Base-by-base conservation (phyloP, 2,888 invertebrate species). In the Eulithis prunata region DNA sequence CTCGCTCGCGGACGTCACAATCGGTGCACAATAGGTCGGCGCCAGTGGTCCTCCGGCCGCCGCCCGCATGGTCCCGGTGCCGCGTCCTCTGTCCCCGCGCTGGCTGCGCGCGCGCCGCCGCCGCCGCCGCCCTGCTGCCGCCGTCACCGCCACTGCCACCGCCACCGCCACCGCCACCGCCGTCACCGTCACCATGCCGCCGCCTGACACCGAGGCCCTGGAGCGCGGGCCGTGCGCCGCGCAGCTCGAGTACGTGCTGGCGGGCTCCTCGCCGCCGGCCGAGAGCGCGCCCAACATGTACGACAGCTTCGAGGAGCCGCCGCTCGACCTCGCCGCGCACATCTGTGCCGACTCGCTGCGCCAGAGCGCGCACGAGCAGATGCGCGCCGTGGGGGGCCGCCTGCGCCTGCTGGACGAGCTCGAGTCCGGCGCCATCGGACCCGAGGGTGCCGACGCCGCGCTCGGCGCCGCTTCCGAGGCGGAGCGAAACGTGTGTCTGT, bases 231-330 rank as follows among this genome's bases (percentile, higher is more conserved):
- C 96, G 69, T 94, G 95, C 77, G 90, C 87, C 86, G 95, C 94
- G 54, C 95, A 95, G 87, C 95, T 95, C 85, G 95, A 96, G 86
- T 96, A 96, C 86, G 96, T 96, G 94, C 96, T 96, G 84, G 96
- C 96, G 77, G 96, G 96, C 64, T 96, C 96, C 47, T 96, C 96
- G 14, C 96, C 96, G 8, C 96, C 96, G 41, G 95, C 96, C 66
- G 97, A 97, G 86, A 96, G 96, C 87, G 96, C 96, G 53, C 96
- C 96, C 74, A 96, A 96, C 83, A 95, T 96, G 93, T 96, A 96
- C 89, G 97, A 97, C 83, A 96, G 96, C 88, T 96, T 96, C 79
- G 96, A 95, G 82, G 96, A 96, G 82, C 95, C 95, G 55, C 95
- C 95, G 73, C 94, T 95, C 72, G 95, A 96, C 81, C 88, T 95